A percentile compares a stretch with the other conserved stretches of the same genome.
These are phyloP conservation scores for Nothoprocta perdicaria DNA, from an alignment of 2,113 vertebrate genomes.

Conservation along the genomic window DNA sequence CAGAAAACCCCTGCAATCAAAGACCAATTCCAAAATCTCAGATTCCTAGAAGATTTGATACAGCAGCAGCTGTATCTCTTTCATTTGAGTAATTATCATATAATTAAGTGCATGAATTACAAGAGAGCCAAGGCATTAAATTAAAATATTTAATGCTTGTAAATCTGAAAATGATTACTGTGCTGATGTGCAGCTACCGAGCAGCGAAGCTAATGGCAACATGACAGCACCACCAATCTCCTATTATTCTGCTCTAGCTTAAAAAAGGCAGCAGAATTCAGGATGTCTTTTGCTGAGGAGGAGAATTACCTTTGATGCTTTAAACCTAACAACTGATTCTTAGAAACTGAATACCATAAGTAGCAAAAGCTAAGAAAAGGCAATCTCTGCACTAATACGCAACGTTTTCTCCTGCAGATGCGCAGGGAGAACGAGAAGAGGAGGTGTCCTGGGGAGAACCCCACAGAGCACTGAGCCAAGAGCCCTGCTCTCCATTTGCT, in stretches of 20 bases:
- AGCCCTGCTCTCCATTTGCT: constrained; percentile 18
- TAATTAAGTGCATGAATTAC: constrained; percentile 95
- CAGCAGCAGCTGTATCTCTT: constrained; percentile 86
- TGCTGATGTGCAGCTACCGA: constrained; percentile 83
- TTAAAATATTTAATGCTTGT: constrained; percentile 93
- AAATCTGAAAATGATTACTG: constrained; percentile 91
- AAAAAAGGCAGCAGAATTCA: background rate
- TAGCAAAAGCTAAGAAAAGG: background rate
- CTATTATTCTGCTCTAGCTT: constrained; percentile 28
- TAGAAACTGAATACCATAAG: background rate
- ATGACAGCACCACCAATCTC: constrained; percentile 45
- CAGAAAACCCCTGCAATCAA: constrained; percentile 38
- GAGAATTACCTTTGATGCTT: constrained; percentile 13
- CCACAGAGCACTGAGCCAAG: background rate
- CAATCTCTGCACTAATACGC: constrained; percentile 16
- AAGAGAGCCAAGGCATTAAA: constrained; percentile 92
- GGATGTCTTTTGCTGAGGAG: constrained; percentile 21
- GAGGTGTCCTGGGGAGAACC: background rate
- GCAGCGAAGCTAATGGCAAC: constrained; percentile 74
- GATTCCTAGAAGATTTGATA: constrained; percentile 82
- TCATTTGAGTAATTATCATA: constrained; percentile 89
- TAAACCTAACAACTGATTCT: background rate
- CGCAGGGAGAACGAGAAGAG: constrained; percentile 10
- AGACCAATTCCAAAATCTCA: constrained; percentile 73
- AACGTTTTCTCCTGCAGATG: constrained; percentile 11